Conservation (phyloP, 1,140 invertebrate genomes). For the Triops cancriformis region DNA sequence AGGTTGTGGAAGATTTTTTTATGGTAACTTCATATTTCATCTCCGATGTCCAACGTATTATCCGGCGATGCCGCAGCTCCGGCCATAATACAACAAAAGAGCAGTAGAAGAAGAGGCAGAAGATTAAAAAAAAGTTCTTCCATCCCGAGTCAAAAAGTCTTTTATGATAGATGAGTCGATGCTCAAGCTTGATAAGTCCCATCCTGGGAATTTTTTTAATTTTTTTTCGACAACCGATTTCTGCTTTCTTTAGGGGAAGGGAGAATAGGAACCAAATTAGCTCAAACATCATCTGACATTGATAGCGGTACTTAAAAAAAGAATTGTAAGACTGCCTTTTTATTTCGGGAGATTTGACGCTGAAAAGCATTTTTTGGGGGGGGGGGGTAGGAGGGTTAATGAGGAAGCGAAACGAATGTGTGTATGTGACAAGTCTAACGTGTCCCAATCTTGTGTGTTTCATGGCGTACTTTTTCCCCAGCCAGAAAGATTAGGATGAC, state of each 20-base stretch:
- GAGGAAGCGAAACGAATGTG: neutral
- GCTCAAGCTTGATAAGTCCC: neutral
- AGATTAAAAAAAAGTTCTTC: neutral
- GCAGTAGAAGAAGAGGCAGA: too few species aligned
- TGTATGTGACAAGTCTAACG: neutral
- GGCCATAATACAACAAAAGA: neutral
- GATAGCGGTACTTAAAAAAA: neutral
- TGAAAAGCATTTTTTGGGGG: neutral
- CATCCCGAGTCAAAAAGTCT: neutral
- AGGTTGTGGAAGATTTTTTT: neutral
- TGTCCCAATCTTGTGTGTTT: neutral
- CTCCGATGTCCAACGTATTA: neutral
- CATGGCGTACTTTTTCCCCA: too few species aligned
- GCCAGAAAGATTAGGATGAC: neutral
- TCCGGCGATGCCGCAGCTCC: neutral
- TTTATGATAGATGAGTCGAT: constrained; percentile 11
- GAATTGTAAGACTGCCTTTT: too few species aligned
- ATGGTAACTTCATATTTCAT: constrained; percentile 6
- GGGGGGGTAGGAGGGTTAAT: neutral
- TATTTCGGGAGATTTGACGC: too few species aligned
- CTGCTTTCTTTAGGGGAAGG: neutral
- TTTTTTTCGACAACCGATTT: neutral
- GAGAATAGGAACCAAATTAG: neutral
- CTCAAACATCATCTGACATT: neutral
- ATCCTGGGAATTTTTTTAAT: neutral